A percentile compares a stretch with the other conserved stretches of the same genome.
These are phyloP conservation scores for Xenopus petersii DNA, from an alignment of 2,797 vertebrate species.

Conservation along the genomic window DNA sequence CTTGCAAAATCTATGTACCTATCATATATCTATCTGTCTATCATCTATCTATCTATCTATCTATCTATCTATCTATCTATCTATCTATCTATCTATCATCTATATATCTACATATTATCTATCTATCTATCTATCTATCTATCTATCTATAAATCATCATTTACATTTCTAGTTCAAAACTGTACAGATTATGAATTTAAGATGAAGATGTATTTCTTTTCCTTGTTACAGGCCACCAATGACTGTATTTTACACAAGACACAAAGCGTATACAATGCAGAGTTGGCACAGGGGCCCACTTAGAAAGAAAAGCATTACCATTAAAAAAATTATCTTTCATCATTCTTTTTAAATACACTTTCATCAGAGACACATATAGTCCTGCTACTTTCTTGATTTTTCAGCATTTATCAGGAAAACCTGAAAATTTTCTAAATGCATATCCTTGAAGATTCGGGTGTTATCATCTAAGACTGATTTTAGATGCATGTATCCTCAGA, in stretches of 20 bases:
- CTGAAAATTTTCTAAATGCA: conserved; percentile 23
- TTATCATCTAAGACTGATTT: conserved; percentile 14
- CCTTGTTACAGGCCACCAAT: background rate
- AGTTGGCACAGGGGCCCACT: conserved; percentile 4
- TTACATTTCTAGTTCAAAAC: conserved; percentile 23
- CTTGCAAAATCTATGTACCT: too few species aligned
- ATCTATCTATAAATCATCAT: background rate
- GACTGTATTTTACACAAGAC: conserved; percentile 1
- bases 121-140: too few species aligned
- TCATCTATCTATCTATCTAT: too few species aligned
- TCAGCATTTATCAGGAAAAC: conserved; percentile 18
- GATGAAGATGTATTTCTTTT: background rate
- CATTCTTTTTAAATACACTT: background rate
- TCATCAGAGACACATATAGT: background rate
- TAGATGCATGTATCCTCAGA: background rate
- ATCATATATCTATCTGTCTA: too few species aligned
- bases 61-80: too few species aligned
- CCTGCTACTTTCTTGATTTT: background rate
- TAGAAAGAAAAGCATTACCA: background rate
- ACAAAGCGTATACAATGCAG: background rate
- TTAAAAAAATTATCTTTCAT: background rate
- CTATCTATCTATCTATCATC: too few species aligned
- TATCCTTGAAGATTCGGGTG: conserved; percentile 17
- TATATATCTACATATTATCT: too few species aligned
- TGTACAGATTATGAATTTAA: background rate